phyloP scores from a whole-genome alignment of 2,113 vertebrate genomes.

The Engraulis encrasicolus region DNA sequence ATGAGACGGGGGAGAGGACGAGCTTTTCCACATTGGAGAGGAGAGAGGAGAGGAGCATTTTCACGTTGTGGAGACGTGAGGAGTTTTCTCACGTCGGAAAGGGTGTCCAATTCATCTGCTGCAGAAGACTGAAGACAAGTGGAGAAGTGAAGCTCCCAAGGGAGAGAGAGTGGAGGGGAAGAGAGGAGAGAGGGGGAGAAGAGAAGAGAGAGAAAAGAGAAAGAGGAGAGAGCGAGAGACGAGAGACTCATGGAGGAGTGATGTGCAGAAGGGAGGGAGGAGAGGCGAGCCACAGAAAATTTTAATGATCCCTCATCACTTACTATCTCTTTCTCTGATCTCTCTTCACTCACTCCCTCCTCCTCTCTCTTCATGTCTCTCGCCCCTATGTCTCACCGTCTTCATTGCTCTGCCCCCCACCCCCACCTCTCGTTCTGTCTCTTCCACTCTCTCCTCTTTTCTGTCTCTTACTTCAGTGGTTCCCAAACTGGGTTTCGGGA shows the following conservation, averaged over 20 bases:
- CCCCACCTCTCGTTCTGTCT: no score
- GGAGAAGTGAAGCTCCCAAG: slow-evolving; percentile 16
- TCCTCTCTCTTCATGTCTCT: slow-evolving; percentile 32
- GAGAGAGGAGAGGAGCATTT: no score
- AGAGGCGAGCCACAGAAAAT: slow-evolving; percentile 40
- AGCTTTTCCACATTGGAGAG: no score
- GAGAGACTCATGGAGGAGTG: slow-evolving; percentile 48
- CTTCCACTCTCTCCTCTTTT: no score
- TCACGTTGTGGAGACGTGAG: no score
- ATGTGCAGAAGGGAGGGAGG: no score
- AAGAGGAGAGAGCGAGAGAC: slow-evolving; percentile 37
- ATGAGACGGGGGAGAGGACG: no score
- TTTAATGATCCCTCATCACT: slow-evolving; percentile 51
- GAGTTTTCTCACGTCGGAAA: no score
- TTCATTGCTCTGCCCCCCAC: no score
- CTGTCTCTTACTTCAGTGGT: no score
- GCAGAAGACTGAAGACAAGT: slow-evolving; percentile 55
- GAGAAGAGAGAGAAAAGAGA: slow-evolving; percentile 33
- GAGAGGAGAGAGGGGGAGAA: slow-evolving; percentile 35
- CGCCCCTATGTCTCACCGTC: no score
- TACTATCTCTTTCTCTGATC: slow-evolving; percentile 38
- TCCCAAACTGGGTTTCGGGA: no score
- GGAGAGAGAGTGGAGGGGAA: slow-evolving; percentile 35
- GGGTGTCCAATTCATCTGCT: slow-evolving; percentile 45
- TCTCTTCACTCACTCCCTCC: slow-evolving; percentile 60